A percentile compares a stretch with the other conserved stretches of the same genome.
phyloP scores from a whole-genome alignment of 2,888 invertebrate genomes.

The Caenorhabditis drosophilae region DNA sequence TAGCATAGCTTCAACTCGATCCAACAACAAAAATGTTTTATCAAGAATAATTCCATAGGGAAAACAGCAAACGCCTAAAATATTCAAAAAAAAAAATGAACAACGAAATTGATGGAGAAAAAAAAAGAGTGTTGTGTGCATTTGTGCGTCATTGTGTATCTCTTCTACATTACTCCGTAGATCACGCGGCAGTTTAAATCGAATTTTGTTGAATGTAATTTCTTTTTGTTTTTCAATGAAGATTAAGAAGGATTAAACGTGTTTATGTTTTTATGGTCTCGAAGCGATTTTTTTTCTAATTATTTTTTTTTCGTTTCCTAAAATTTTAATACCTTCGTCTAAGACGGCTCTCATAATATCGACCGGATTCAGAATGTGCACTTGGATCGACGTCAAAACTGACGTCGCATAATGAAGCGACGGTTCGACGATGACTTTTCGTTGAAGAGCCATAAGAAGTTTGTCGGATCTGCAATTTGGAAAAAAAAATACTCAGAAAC shows the following conservation, averaged over 20 bases:
- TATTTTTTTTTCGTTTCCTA: not conserved
- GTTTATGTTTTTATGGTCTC: too few relatives aligned
- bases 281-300: not conserved
- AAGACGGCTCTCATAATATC: conserved; percentile 65
- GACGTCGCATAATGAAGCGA: conserved; percentile 53
- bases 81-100: not conserved
- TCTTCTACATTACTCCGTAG: too few relatives aligned
- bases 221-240: too few relatives aligned
- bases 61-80: conserved; percentile 64
- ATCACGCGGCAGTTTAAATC: too few relatives aligned
- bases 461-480: conserved; percentile 50
- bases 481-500: too few relatives aligned
- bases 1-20: conserved; percentile 49
- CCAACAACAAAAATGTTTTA: conserved; percentile 55
- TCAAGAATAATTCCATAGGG: conserved; percentile 66
- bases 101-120: too few relatives aligned
- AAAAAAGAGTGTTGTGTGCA: too few relatives aligned
- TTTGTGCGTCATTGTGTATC: too few relatives aligned
- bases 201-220: too few relatives aligned
- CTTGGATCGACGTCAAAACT: conserved; percentile 63
- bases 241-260: too few relatives aligned
- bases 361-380: conserved; percentile 66
- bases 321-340: conserved; percentile 56
- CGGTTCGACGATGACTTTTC: conserved; percentile 44
- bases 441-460: conserved; percentile 50